Conservation (phyloP, 2,888 invertebrate species). For the Cantharis rufa region DNA sequence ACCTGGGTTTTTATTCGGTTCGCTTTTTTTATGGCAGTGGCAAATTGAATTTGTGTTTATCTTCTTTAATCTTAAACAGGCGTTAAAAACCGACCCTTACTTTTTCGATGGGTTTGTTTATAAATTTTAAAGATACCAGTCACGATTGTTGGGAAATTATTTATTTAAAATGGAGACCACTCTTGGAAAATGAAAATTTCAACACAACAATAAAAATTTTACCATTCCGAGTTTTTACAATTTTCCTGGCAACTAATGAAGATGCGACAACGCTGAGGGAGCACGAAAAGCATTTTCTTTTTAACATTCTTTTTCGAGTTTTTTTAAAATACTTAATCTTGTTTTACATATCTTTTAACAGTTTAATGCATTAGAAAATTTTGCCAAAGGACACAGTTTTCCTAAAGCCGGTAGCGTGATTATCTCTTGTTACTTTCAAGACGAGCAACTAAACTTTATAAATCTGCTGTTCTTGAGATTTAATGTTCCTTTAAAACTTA, state of each 20-base stretch:
- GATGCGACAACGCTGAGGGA: neutral
- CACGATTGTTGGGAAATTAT: neutral
- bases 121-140: neutral
- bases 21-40: neutral
- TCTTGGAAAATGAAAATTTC: neutral
- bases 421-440: constrained; percentile 18
- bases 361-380: neutral
- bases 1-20: neutral
- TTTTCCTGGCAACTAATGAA: neutral
- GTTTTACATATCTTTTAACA: neutral
- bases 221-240: neutral
- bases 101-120: neutral
- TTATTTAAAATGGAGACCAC: neutral
- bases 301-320: too few species aligned
- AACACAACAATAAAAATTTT: neutral
- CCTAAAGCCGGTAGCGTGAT: constrained; percentile 3
- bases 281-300: neutral
- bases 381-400: neutral
- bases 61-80: neutral
- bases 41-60: neutral
- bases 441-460: neutral
- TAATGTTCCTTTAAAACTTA: constrained; percentile 10
- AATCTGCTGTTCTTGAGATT: constrained; percentile 12
- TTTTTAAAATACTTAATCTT: neutral
- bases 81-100: neutral